Base-by-base conservation (phyloP, 1,140 invertebrate species). In the Atta colombica region DNA sequence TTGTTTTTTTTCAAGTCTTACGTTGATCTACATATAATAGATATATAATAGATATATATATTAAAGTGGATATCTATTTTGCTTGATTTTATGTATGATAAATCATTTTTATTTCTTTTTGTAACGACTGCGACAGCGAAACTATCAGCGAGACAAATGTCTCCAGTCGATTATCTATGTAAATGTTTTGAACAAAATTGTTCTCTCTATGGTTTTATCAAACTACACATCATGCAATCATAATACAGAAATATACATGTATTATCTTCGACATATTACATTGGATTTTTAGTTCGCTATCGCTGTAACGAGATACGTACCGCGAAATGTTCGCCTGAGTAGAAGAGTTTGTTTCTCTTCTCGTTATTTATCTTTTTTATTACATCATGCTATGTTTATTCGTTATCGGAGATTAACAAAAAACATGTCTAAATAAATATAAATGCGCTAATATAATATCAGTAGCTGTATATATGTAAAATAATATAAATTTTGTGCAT, bases 341-440 rank as follows among this genome's bases (percentile, higher is more conserved):
- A 12, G 21, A 35, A 69, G 69, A 35, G 69, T 84, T 84, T 61
- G 39, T 51, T 61, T 61, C 69, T 75, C 35, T 61, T 61, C 69
- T 63, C 53, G 45, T 74, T 84, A 74, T 60, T n/a, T 61, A 28
- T 49, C 39, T 45, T 51, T 28, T 63, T 75, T 49, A 28, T 63
- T 75, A 18, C 66, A 10, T 82, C 39, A 16, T 45, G 21, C 10
- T 6, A 31, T 16, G 49, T n/a, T 7, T 25, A 45, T 16, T 21
- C 21, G 28, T 69, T 63, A 84, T 55, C 69, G 55, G 7, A 45
- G 21, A n/a, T 51, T 16, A 31, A 82, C 12, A 6, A 60, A 21
- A 16, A 51, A 55, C 18, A 31, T n/a, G 8, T 53, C 31, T 53
- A 10, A 53, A 80, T 21, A 35, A 45, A 45, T 16, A 55, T 53